These are phyloP conservation scores for Leptinotarsa rubiginosa DNA, from an alignment of 2,888 invertebrate genomes.

Conservation along the genomic window DNA sequence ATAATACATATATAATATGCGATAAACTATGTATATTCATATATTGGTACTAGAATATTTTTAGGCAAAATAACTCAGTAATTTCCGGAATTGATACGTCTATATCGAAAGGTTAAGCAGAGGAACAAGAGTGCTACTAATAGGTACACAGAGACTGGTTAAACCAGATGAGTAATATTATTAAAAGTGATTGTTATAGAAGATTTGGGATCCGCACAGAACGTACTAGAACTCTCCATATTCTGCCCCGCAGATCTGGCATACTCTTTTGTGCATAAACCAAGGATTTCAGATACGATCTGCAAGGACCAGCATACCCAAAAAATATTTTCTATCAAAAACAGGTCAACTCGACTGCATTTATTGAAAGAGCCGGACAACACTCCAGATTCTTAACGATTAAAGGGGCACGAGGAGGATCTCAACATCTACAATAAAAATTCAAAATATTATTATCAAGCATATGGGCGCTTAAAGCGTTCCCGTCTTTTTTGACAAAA, in stretches of 20 bases:
- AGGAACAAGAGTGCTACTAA: conserved; percentile 64
- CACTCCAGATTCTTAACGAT: conserved; percentile 59
- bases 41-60: conserved; percentile 47
- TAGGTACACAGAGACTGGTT: conserved; percentile 55
- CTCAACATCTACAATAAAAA: conserved; percentile 61
- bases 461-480: conserved; percentile 49
- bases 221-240: conserved; percentile 38
- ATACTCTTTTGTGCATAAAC: conserved; percentile 38
- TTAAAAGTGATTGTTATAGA: conserved; percentile 61
- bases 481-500: conserved; percentile 46
- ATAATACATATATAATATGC: conserved; percentile 59
- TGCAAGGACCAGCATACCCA: conserved; percentile 54
- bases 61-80: conserved; percentile 47
- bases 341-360: conserved; percentile 62
- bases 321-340: conserved; percentile 63
- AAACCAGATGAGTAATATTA: conserved; percentile 40
- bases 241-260: conserved; percentile 19
- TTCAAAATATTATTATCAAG: conserved; percentile 56
- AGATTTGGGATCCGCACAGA: conserved; percentile 54
- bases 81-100: conserved; percentile 39
- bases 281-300: conserved; percentile 43
- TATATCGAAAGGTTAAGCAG: conserved; percentile 63
- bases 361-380: conserved; percentile 61
- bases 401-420: conserved; percentile 59
- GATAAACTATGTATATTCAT: conserved; percentile 53